Percentiles rank a stretch among this genome's conserved stretches.
phyloP scores from a whole-genome alignment of 1,140 invertebrate genomes.

The Hyphantria cunea region DNA sequence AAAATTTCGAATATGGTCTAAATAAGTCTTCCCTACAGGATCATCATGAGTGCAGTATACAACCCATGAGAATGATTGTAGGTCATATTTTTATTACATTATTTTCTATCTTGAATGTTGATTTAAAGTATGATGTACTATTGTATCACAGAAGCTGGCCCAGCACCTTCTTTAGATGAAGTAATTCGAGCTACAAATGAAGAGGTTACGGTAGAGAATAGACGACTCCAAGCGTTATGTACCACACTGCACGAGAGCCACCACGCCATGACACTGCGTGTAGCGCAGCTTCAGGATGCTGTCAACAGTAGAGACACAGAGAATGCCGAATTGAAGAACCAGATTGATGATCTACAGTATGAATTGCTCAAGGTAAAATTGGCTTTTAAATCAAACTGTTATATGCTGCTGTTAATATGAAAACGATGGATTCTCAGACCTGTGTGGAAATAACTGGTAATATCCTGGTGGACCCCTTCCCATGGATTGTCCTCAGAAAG shows the following conservation, averaged over 20 bases:
- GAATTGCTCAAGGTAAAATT: conserved; percentile 89
- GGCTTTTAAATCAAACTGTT: background rate
- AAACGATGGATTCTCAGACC: too few relatives aligned
- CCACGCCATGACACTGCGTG: conserved; percentile 94
- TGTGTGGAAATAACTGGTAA: too few relatives aligned
- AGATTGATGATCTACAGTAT: conserved; percentile 97
- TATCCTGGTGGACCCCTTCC: too few relatives aligned
- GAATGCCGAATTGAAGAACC: conserved; percentile 96
- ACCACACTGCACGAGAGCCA: conserved; percentile 97
- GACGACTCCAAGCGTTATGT: conserved; percentile 94
- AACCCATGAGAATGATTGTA: too few relatives aligned
- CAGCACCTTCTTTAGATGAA: conserved; percentile 86
- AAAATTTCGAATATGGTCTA: too few relatives aligned
- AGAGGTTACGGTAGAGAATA: conserved; percentile 95
- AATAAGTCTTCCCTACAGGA: too few relatives aligned
- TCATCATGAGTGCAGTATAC: too few relatives aligned
- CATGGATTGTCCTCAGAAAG: too few relatives aligned
- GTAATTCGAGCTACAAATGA: conserved; percentile 90
- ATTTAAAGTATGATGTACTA: background rate
- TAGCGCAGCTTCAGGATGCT: conserved; percentile 95
- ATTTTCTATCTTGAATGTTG: too few relatives aligned
- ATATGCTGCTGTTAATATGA: too few relatives aligned
- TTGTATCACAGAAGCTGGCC: conserved; percentile 51
- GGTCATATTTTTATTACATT: too few relatives aligned
- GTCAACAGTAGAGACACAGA: conserved; percentile 96